These are phyloP conservation scores for Phenganax stokvisi DNA, from an alignment of 92 coral and sea anemone genomes.

Conservation along the genomic window DNA sequence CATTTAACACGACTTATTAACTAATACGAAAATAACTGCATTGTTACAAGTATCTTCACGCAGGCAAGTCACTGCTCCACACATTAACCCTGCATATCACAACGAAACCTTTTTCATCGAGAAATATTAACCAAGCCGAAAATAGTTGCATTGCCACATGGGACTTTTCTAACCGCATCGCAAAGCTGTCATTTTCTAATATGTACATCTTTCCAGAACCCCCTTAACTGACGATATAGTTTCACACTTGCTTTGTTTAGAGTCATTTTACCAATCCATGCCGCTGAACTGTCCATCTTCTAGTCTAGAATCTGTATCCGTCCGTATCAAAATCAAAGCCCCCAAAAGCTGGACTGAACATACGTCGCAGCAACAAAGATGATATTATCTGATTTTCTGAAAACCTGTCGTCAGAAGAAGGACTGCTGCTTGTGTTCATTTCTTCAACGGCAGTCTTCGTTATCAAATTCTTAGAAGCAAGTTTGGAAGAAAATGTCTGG, in stretches of 20 bases:
- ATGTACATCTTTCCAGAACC: no score
- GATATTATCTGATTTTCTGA: slow-evolving; percentile 17
- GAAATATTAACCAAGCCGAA: no score
- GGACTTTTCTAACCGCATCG: no score
- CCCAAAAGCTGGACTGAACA: slow-evolving; percentile 35
- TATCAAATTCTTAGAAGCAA: slow-evolving; percentile 14
- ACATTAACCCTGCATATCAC: no score
- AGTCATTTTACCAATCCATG: background rate
- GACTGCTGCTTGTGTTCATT: background rate
- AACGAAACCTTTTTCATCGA: no score
- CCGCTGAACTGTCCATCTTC: background rate
- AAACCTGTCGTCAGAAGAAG: background rate
- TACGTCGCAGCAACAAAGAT: slow-evolving; percentile 29
- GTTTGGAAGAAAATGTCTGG: slow-evolving; percentile 19
- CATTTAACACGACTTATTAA: no score
- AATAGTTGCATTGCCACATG: no score
- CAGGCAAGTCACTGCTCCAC: no score
- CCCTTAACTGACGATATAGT: background rate
- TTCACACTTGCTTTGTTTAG: background rate
- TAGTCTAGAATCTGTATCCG: slow-evolving; percentile 6
- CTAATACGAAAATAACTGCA: no score
- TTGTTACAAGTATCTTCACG: no score
- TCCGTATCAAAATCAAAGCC: slow-evolving; percentile 28
- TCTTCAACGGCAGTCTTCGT: slow-evolving; percentile 19
- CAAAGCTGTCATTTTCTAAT: no score